These are phyloP conservation scores for Thera britannica DNA, from an alignment of 2,888 invertebrate species.

Conservation along the genomic window DNA sequence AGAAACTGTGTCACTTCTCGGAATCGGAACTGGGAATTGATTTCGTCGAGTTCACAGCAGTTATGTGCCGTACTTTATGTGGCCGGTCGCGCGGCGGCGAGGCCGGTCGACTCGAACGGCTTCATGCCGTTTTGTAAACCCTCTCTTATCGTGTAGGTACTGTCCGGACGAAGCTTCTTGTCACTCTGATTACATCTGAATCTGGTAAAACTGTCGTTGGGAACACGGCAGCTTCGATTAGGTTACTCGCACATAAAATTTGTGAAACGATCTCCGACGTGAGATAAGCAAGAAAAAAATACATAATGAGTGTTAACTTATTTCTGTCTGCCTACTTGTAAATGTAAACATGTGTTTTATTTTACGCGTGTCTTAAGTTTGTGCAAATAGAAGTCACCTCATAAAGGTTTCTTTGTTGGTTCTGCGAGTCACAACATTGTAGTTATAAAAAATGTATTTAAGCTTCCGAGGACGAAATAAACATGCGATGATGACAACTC, in stretches of 20 bases:
- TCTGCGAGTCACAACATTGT: constrained; percentile 42
- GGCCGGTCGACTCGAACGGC: constrained; percentile 41
- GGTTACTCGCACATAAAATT: constrained; percentile 71
- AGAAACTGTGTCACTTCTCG: constrained; percentile 83
- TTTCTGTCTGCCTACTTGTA: constrained; percentile 43
- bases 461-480: constrained; percentile 61
- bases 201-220: constrained; percentile 73
- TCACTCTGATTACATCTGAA: constrained; percentile 77
- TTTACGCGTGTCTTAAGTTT: constrained; percentile 39
- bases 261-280: constrained; percentile 66
- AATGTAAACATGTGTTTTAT: constrained; percentile 41
- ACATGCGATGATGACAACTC: constrained; percentile 70
- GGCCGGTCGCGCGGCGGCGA: constrained; percentile 46
- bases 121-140: constrained; percentile 66
- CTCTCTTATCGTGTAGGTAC: constrained; percentile 69
- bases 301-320: constrained; percentile 45
- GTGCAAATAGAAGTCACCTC: constrained; percentile 45
- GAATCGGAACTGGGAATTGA: constrained; percentile 83
- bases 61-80: constrained; percentile 80
- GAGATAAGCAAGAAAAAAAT: constrained; percentile 61
- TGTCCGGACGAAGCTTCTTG: constrained; percentile 71
- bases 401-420: constrained; percentile 49
- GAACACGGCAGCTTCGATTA: constrained; percentile 72
- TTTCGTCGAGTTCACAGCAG: constrained; percentile 81
- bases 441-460: constrained; percentile 66